phyloP scores from a whole-genome alignment of 35 echinoderm and acorn worm species.

The Nesometra sesokonis region DNA sequence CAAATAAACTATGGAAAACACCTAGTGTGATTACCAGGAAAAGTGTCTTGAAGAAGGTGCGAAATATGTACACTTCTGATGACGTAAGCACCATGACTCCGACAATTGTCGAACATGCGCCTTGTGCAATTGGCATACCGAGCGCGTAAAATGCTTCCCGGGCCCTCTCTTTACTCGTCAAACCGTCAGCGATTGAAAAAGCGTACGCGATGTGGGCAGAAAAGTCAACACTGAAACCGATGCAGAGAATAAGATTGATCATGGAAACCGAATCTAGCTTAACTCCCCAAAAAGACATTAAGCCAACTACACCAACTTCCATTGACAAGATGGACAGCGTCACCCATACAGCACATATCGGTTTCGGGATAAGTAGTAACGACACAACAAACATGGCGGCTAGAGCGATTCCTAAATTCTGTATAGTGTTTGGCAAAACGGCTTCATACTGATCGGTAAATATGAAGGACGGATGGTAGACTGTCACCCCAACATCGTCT shows the following conservation, averaged over 20 bases:
- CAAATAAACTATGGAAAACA: conserved; percentile 23
- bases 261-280: conserved; percentile 63
- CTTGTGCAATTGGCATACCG: conserved; percentile 50
- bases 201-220: conserved; percentile 51
- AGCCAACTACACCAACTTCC: conserved; percentile 48
- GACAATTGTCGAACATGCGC: conserved; percentile 27
- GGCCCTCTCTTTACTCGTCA: not conserved
- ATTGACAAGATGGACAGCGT: conserved; percentile 54
- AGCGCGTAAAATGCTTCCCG: conserved; percentile 7
- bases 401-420: conserved; percentile 33
- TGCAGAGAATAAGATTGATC: conserved; percentile 54
- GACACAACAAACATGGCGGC: conserved; percentile 58
- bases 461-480: not conserved
- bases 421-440: conserved; percentile 20
- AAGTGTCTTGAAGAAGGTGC: conserved; percentile 39
- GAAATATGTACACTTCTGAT: conserved; percentile 25
- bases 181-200: conserved; percentile 10
- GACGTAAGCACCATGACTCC: conserved; percentile 12
- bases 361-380: conserved; percentile 57
- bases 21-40: conserved; percentile 40
- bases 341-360: conserved; percentile 37
- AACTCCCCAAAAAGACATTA: conserved; percentile 71
- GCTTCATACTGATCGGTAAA: conserved; percentile 8
- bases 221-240: conserved; percentile 71
- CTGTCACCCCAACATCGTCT: not conserved